These are phyloP conservation scores for Zonitis immaculata DNA, from an alignment of 2,888 invertebrate genomes.

Conservation along the genomic window DNA sequence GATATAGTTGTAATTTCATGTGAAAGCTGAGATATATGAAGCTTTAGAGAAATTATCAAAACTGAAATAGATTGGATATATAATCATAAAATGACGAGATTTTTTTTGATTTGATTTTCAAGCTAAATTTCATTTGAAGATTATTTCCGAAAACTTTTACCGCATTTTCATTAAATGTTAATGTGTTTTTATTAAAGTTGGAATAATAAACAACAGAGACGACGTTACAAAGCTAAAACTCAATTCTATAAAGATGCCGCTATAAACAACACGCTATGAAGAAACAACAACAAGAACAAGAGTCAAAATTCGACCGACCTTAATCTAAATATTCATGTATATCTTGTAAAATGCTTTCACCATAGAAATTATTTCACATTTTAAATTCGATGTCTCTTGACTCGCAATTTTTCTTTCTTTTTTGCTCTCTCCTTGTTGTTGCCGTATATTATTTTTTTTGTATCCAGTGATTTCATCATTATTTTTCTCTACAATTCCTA, in stretches of 20 bases:
- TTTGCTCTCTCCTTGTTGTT: neutral
- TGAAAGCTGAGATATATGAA: neutral
- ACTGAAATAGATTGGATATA: neutral
- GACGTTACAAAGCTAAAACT: constrained; percentile 15
- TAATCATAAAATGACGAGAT: neutral
- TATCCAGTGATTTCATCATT: too few relatives aligned
- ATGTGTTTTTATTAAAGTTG: constrained; percentile 27
- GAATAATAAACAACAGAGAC: neutral
- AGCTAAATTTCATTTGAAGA: constrained; percentile 16
- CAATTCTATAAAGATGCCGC: constrained; percentile 25
- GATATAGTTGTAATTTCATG: constrained; percentile 3
- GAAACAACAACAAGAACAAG: neutral
- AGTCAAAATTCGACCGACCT: constrained; percentile 1
- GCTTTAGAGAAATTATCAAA: neutral
- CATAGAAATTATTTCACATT: constrained; percentile 16
- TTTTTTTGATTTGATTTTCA: neutral
- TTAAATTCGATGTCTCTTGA: constrained; percentile 8
- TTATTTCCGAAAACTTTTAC: constrained; percentile 4
- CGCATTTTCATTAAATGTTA: constrained; percentile 30
- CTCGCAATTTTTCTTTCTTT: too few relatives aligned
- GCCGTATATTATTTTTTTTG: neutral
- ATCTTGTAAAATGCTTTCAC: constrained; percentile 20
- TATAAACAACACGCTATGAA: constrained; percentile 29
- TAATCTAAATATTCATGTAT: constrained; percentile 24
- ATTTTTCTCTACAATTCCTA: too few relatives aligned